Evolutionary conservation across 2,888 invertebrate species (phyloP).

Genomic region (Ecdyonurus torrentis): DNA sequence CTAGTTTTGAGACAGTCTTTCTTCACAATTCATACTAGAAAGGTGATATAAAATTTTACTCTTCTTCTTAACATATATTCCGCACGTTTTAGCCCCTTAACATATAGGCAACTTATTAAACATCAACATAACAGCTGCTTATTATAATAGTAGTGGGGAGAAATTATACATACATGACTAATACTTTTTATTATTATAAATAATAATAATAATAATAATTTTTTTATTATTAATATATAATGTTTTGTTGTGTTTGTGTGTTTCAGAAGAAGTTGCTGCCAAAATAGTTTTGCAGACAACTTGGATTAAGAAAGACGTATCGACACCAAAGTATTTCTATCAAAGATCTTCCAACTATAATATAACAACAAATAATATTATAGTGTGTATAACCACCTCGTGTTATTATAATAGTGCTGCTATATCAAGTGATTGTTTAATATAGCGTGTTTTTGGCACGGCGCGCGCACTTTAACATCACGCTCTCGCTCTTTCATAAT

Average conservation of each 20-base stretch:
- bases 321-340: background rate
- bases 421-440: background rate
- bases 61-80: background rate
- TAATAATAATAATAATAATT: no score
- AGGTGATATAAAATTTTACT: background rate
- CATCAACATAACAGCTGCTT: background rate
- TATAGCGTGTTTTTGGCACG: no score
- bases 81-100: background rate
- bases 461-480: background rate
- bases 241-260: no score
- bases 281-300: background rate
- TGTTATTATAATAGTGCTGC: background rate
- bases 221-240: background rate
- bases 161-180: background rate
- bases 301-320: background rate
- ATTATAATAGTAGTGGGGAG: background rate
- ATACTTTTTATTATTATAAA: background rate
- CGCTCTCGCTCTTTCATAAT: no score
- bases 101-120: background rate
- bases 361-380: background rate
- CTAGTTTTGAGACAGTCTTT: constrained; percentile 4
- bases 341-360: background rate
- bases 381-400: background rate
- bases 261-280: background rate
- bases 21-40: background rate